Evolutionary conservation across 2,888 invertebrate genomes (phyloP), one percentile per base, ranked within the genome.

Genomic region (Cryptus armator): DNA sequence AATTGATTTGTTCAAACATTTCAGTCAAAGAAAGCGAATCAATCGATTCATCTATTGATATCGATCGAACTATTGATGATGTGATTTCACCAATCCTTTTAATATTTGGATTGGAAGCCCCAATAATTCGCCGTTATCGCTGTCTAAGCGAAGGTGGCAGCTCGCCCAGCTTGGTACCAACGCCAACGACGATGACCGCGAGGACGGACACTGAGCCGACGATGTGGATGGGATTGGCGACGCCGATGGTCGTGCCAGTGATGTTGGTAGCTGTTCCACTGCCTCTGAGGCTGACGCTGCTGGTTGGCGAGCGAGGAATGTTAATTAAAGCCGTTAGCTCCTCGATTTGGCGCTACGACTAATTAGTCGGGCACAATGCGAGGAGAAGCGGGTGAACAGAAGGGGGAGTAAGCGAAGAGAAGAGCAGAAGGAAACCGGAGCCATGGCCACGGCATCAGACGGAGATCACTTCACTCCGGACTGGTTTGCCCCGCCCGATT

Each of bases 281-380:
- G 74, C 74, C 62, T 44, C 66, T 46, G 64, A 29, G 66, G 12
- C 37, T 71, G 80, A 83, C 88, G 90, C 87, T 88, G 89, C 81
- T 83, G 71, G 88, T 90, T 90, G 89, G 91, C 89, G 91, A 91
- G 89, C 89, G 89, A 91, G 92, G 93, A 93, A 93, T 93, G 93
- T 93, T 93, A 93, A 93, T 93, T 93, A 93, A 93, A 93, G 91
- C 92, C 92, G 92, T 93, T 93, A 91, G 91, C 92, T 92, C 90
- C 91, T 92, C 91, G 92, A 93, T 93, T 91, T 91, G 92, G 91
- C 91, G 92, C 92, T 92, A 91, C 92, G 92, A 93, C 93, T 93
- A 93, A 93, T 93, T 93, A 93, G 92, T 93, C 92, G 91, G 90
- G 91, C 89, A 92, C 92, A 92, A 93, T 92, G 92, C 90, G 68